Percentiles rank a stretch among this genome's conserved stretches.
These are phyloP conservation scores for Erythrocercus mccallii DNA, from an alignment of 2,113 vertebrate species.

Conservation along the genomic window DNA sequence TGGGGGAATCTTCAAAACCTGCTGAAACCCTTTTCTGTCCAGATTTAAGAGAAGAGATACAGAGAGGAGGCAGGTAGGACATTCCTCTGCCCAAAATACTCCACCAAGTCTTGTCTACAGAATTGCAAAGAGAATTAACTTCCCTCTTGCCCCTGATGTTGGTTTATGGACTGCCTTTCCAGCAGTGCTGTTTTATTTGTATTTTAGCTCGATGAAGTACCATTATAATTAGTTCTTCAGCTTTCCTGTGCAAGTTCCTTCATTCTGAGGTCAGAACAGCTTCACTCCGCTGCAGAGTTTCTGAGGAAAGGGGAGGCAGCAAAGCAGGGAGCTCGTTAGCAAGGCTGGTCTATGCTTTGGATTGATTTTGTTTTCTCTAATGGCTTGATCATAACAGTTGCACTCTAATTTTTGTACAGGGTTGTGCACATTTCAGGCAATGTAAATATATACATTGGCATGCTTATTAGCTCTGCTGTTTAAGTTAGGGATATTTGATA, in stretches of 20 bases:
- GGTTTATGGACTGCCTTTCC: background rate
- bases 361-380: conserved; percentile 60
- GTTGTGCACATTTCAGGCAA: conserved; percentile 60
- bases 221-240: background rate
- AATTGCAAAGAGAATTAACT: background rate
- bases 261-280: background rate
- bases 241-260: background rate
- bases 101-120: background rate
- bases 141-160: background rate
- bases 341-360: background rate
- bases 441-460: conserved; percentile 69
- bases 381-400: conserved; percentile 53
- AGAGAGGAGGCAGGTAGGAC: fast-evolving
- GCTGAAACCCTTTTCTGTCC: background rate
- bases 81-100: background rate
- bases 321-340: conserved; percentile 25
- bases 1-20: background rate
- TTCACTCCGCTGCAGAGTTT: background rate
- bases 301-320: background rate
- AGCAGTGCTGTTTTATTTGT: background rate
- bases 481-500: conserved; percentile 63
- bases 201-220: background rate
- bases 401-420: conserved; percentile 56
- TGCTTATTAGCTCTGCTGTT: conserved; percentile 61
- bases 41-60: background rate